phyloP scores from a whole-genome alignment of 2,888 invertebrate species.

The Antheraea yamamai region DNA sequence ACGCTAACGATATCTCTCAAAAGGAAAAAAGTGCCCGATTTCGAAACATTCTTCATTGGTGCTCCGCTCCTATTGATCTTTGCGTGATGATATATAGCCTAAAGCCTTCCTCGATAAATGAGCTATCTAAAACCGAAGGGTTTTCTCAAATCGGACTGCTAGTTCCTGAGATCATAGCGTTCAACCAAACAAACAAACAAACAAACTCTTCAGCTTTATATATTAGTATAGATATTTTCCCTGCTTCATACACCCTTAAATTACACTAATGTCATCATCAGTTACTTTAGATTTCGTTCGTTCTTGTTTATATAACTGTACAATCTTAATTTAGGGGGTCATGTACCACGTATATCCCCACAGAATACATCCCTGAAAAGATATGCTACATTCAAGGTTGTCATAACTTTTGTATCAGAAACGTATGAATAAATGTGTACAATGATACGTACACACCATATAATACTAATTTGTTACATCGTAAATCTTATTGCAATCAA shows the following conservation, averaged over 20 bases:
- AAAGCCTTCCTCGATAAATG: too few relatives aligned
- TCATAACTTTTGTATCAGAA: background rate
- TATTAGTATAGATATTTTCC: background rate
- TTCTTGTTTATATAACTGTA: background rate
- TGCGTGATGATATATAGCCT: too few relatives aligned
- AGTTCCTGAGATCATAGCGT: too few relatives aligned
- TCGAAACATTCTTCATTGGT: too few relatives aligned
- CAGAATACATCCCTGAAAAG: background rate
- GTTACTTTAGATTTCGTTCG: background rate
- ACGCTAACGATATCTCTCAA: too few relatives aligned
- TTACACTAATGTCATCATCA: background rate
- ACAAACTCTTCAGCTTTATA: too few relatives aligned
- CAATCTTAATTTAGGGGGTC: background rate
- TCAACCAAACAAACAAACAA: too few relatives aligned
- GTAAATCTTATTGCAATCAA: constrained; percentile 34
- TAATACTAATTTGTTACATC: constrained; percentile 30
- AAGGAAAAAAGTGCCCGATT: too few relatives aligned
- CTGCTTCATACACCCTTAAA: background rate
- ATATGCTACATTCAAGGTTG: background rate
- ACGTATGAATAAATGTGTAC: background rate
- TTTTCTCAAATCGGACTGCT: too few relatives aligned
- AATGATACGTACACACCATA: constrained; percentile 30
- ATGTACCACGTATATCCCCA: background rate
- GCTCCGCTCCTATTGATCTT: too few relatives aligned
- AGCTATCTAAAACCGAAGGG: too few relatives aligned